Base-by-base conservation (phyloP, 2,113 vertebrate genomes). In the Mesoclemmys tuberculata region DNA sequence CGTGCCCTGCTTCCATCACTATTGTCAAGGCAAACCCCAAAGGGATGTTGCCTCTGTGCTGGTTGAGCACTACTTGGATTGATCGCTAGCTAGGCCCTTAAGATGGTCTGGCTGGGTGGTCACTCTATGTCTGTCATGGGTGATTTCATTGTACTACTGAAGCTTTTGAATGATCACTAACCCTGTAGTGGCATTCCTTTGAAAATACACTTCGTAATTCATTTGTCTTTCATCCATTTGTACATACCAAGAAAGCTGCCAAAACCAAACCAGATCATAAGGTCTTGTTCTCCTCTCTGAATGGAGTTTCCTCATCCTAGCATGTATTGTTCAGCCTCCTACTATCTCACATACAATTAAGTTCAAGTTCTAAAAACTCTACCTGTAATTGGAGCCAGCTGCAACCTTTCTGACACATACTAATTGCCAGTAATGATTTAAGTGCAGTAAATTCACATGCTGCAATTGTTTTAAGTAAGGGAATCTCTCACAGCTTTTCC, bases 311-410 rank as follows among this genome's bases (percentile, higher is more conserved):
- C 82, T 93, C 91, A 71, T 0, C 0, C 52, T 52, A 51, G 75
- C 84, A 93, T 88, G 71, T 38, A 29, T 88, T 87, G 54, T 92
- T 97, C 93, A 95, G 54, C 83, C 89, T 95, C 90, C 95, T 90
- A 95, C 92, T 98, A 96, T 97, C 97, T 97, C 94, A 96, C 10
- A 0, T 93, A 95, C 94, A 94, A 96, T 97, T 96, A 97, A 97
- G 91, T 97, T 98, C 95, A 97, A 94, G 97, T 98, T 98, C 98
- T 98, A 98, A 98, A 99, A 98, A 98, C 98, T 98, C 98, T 98
- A 99, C 99, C 99, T 99, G 99, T 99, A 99, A 99, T 99, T 99
- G 99, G 98, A 99, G 98, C 98, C 99, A 99, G 99, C 99, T 99
- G 99, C 99, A 99, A 98, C 99, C 99, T 99, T 99, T 98, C 98